Percentiles rank a stretch among this genome's conserved stretches.
Conservation (phyloP, 2,888 invertebrate species). For the Eucriotettix oculatus region DNA sequence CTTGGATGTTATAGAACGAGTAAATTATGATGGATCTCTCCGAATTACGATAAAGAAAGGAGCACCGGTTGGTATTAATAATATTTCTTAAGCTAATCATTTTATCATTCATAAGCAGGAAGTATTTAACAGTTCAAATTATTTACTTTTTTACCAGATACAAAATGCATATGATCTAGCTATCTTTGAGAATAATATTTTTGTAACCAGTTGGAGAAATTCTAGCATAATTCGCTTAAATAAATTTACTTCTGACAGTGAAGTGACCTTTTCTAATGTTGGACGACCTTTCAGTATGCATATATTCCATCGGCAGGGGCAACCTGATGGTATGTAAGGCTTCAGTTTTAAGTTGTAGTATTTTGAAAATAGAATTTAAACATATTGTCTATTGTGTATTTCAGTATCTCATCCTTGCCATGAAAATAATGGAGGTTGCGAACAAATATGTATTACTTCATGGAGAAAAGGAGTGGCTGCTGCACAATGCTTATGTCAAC, state of each 20-base stretch:
- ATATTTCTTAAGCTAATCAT: not conserved
- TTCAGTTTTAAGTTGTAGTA: not conserved
- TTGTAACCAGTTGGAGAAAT: conserved; percentile 53
- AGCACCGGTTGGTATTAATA: conserved; percentile 26
- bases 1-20: conserved; percentile 59
- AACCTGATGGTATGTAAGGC: conserved; percentile 44
- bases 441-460: conserved; percentile 57
- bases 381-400: conserved; percentile 13
- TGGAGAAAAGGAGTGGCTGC: conserved; percentile 34
- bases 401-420: conserved; percentile 51
- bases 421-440: conserved; percentile 48
- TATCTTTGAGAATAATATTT: conserved; percentile 56
- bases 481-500: conserved; percentile 52
- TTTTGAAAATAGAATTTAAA: not conserved
- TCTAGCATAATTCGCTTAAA: conserved; percentile 43
- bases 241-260: conserved; percentile 34
- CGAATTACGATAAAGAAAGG: conserved; percentile 41
- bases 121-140: not conserved
- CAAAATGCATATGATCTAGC: conserved; percentile 53
- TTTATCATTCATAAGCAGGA: not conserved
- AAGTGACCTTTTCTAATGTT: conserved; percentile 31
- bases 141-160: conserved; percentile 26
- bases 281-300: conserved; percentile 46
- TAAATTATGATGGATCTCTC: conserved; percentile 56
- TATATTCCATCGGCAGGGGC: conserved; percentile 59